phyloP scores from a whole-genome alignment of 2,797 vertebrate species.

The Girardinus metallicus region DNA sequence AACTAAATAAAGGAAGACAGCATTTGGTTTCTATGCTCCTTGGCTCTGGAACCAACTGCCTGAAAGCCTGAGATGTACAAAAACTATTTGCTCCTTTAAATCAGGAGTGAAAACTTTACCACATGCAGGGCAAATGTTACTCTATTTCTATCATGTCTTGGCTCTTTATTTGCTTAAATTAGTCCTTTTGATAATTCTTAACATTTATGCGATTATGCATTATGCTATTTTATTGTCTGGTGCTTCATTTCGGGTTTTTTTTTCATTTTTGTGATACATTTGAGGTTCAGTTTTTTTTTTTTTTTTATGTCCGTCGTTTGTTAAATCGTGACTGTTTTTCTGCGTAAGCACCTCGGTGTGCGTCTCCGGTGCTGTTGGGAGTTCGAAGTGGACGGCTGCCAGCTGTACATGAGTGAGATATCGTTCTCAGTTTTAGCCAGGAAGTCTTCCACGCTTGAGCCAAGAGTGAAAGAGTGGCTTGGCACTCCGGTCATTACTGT shows the following conservation, averaged over 20 bases:
- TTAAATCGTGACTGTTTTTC: not conserved
- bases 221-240: not conserved
- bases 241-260: not conserved
- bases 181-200: not conserved
- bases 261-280: not conserved
- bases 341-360: slow-evolving; percentile 1
- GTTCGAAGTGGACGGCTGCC: slow-evolving; percentile 15
- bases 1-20: not conserved
- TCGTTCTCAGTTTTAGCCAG: slow-evolving; percentile 30
- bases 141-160: not conserved
- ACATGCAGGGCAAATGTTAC: not conserved
- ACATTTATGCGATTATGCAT: not conserved
- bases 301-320: not conserved
- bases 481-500: slow-evolving; percentile 25
- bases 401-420: slow-evolving; percentile 42
- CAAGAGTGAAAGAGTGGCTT: not conserved
- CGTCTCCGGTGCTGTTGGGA: not conserved
- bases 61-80: not conserved
- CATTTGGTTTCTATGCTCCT: not conserved
- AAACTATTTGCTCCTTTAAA: not conserved
- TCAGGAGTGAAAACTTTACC: not conserved
- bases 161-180: not conserved
- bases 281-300: not conserved
- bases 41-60: not conserved
- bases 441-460: slow-evolving; percentile 16